Evolutionary conservation across 2,888 invertebrate genomes (phyloP).

Genomic region (Melieria crassipennis): DNA sequence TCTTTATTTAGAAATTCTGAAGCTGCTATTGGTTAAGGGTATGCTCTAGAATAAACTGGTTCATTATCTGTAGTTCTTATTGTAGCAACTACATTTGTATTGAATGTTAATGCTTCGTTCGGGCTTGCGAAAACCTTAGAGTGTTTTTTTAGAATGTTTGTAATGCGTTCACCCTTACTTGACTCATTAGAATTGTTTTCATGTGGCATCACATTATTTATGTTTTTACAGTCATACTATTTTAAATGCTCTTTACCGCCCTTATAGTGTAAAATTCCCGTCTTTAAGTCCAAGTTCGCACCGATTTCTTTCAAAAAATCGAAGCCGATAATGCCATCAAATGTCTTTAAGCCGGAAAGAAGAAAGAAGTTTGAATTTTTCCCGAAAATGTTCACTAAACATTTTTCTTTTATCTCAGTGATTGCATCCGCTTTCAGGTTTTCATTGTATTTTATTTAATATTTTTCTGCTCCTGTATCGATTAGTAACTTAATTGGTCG

Average conservation of each 20-base stretch:
- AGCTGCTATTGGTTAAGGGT: slow-evolving; percentile 9
- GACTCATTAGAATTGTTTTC: background rate
- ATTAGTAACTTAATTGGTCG: slow-evolving; percentile 24
- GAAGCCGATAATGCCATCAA: slow-evolving; percentile 38
- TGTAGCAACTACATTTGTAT: slow-evolving; percentile 25
- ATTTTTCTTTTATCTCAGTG: slow-evolving; percentile 20
- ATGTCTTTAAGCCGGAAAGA: slow-evolving; percentile 19
- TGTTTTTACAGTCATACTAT: slow-evolving; percentile 22
- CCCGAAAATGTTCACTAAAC: slow-evolving; percentile 26
- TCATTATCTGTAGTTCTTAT: slow-evolving; percentile 20
- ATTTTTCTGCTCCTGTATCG: slow-evolving; percentile 34
- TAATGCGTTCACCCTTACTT: background rate
- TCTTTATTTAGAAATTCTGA: slow-evolving; percentile 16
- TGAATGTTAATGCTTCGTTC: slow-evolving; percentile 17
- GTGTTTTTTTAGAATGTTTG: slow-evolving; percentile 4
- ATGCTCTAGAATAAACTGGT: background rate
- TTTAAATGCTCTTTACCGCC: slow-evolving; percentile 22
- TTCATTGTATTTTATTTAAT: slow-evolving; percentile 18
- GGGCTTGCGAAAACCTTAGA: slow-evolving; percentile 25
- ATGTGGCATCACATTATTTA: slow-evolving; percentile 13
- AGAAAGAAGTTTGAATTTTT: slow-evolving; percentile 24
- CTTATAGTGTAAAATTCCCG: slow-evolving; percentile 26
- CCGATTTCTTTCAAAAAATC: slow-evolving; percentile 35
- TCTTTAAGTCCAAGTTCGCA: slow-evolving; percentile 31
- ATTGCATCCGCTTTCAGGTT: slow-evolving; percentile 18